Base-by-base conservation (phyloP, 2,888 invertebrate genomes). In the Dasysyrphus albostriatus region DNA sequence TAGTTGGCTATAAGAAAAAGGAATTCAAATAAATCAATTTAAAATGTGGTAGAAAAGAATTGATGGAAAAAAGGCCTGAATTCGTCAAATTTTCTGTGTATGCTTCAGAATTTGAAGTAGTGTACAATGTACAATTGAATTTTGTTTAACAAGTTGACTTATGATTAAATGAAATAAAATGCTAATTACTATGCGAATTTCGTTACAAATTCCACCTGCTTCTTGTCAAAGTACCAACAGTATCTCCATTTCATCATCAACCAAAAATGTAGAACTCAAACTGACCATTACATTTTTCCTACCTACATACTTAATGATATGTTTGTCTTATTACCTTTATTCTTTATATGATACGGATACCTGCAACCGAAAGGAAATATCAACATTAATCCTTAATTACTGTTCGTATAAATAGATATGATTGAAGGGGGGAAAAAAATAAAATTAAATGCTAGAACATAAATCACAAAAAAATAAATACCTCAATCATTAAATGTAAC, bases 401-500 rank as follows among this genome's bases (percentile, higher is more conserved):
- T 6, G 2, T 58, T n/a, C 6, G 51, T 47, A 24, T 24, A 69
- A 47, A 63, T 69, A 59, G 51, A 59, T 80, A 54, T 34, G 63
- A 80, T 75, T 75, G 51, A 39, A 39, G 34, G 24, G 42, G 34
- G 49, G 70, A 69, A 32, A 32, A 32, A 54, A 6, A 58, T 29
- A 9, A 72, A 58, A 51, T 51, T 34, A 58, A 24, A 24, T 54
- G 5, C 42, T 9, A 24, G 12, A 39, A 59, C 34, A 80, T 47
- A 72, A 80, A 80, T 72, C 70, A 63, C 56, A 7, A 12, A 51
- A 63, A 10, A 39, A 14, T 72, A 72, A 67, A 65, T 51, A 58
- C 44, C 72, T 51, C 75, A 70, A 59, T 72, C 75, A 70, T 67
- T 80, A 49, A 75, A 76, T 78, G 83, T 74, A 75, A 79, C 47